These are phyloP conservation scores for Spicauda simplicius DNA, from an alignment of 2,888 invertebrate species.

Conservation along the genomic window DNA sequence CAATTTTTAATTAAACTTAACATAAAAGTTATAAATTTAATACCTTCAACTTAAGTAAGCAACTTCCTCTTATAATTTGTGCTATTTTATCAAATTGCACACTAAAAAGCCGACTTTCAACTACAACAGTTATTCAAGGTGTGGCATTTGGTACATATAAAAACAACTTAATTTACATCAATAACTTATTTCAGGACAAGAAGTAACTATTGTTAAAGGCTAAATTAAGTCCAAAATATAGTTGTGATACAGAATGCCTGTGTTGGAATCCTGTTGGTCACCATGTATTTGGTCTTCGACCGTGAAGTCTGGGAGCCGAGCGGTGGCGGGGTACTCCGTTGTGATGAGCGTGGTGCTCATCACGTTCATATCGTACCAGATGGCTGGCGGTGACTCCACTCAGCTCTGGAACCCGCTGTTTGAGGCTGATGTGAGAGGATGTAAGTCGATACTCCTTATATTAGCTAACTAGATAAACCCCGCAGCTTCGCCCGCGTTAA, in stretches of 20 bases:
- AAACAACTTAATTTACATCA: slow-evolving; percentile 12
- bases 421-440: slow-evolving; percentile 91
- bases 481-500: too few relatives aligned
- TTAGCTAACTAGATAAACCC: too few relatives aligned
- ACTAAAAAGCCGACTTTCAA: slow-evolving; percentile 2
- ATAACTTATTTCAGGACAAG: slow-evolving; percentile 12
- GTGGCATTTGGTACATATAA: slow-evolving; percentile 36
- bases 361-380: slow-evolving; percentile 89
- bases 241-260: slow-evolving; percentile 80
- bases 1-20: too few relatives aligned
- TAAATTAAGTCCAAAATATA: not conserved
- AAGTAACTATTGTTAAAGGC: slow-evolving; percentile 50
- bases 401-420: slow-evolving; percentile 95
- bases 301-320: slow-evolving; percentile 90
- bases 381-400: slow-evolving; percentile 94
- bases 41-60: not conserved
- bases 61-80: not conserved
- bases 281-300: slow-evolving; percentile 94
- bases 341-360: slow-evolving; percentile 90
- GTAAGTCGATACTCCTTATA: slow-evolving; percentile 78
- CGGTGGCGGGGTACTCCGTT: slow-evolving; percentile 91
- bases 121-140: slow-evolving; percentile 41
- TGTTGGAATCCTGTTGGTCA: slow-evolving; percentile 93
- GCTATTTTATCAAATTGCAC: not conserved
- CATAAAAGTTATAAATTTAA: not conserved